Evolutionary conservation across 2,113 vertebrate genomes (phyloP).

Genomic region (Scatophagus argus): DNA sequence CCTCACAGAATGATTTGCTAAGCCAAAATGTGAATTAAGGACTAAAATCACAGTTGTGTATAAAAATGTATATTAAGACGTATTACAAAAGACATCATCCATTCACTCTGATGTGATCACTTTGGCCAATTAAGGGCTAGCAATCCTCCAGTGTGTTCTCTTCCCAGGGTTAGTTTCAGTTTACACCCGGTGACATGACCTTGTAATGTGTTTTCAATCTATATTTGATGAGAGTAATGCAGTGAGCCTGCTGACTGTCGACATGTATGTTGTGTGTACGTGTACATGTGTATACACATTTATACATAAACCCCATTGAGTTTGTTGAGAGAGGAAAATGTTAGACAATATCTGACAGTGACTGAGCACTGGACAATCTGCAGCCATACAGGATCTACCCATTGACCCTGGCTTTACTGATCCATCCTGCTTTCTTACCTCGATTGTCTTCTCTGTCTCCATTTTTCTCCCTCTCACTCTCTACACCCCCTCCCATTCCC

Average conservation of each 20-base stretch:
- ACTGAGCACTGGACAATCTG: slow-evolving; percentile 59
- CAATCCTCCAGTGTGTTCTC: slow-evolving; percentile 29
- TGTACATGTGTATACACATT: neutral
- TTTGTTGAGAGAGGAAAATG: slow-evolving; percentile 1
- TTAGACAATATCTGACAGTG: slow-evolving; percentile 35
- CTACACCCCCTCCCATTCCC: slow-evolving; percentile 52
- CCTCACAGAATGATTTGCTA: too few relatives aligned
- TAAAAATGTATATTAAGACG: neutral
- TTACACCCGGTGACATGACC: slow-evolving; percentile 51
- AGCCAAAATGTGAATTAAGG: neutral
- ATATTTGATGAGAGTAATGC: slow-evolving; percentile 62
- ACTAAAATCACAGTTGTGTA: neutral
- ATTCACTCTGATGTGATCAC: slow-evolving; percentile 26
- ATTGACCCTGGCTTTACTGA: slow-evolving; percentile 58
- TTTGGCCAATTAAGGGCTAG: slow-evolving; percentile 39
- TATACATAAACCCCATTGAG: neutral
- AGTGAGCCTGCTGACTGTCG: neutral
- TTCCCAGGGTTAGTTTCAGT: slow-evolving; percentile 48
- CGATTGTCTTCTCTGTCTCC: slow-evolving; percentile 65
- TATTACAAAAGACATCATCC: neutral
- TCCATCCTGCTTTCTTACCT: slow-evolving; percentile 68
- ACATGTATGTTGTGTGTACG: neutral
- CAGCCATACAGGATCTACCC: slow-evolving; percentile 66
- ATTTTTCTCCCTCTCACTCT: slow-evolving; percentile 57
- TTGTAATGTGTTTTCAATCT: slow-evolving; percentile 68